These are phyloP conservation scores for Dryoscopus gambensis DNA, from an alignment of 2,113 vertebrate species.

Conservation along the genomic window DNA sequence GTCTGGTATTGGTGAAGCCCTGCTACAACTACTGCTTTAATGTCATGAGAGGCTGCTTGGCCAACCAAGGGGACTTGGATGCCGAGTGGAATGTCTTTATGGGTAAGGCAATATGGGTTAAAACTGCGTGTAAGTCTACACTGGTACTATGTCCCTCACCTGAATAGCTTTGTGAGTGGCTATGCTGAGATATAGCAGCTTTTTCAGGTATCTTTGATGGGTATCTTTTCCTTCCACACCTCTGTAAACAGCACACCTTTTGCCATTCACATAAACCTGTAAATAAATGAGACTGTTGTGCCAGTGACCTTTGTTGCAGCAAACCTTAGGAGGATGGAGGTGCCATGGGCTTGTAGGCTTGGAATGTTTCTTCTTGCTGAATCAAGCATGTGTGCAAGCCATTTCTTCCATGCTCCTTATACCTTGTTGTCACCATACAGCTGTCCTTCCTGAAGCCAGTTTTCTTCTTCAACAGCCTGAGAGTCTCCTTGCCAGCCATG, in stretches of 20 bases:
- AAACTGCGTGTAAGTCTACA: rapidly evolving
- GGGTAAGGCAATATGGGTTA: constrained; percentile 73
- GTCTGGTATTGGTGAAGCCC: constrained; percentile 89
- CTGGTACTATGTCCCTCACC: background rate
- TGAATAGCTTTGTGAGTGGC: background rate
- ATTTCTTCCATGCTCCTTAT: background rate
- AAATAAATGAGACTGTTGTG: background rate
- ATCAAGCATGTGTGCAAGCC: background rate
- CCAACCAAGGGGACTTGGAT: constrained; percentile 94
- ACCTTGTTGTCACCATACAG: background rate
- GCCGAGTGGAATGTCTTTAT: constrained; percentile 96
- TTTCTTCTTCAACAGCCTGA: background rate
- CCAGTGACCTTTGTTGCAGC: background rate
- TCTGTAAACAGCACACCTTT: background rate
- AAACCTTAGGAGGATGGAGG: background rate
- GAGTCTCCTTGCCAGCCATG: background rate
- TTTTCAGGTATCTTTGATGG: background rate
- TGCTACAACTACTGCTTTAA: constrained; percentile 98
- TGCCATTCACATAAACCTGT: background rate
- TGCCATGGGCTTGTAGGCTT: background rate
- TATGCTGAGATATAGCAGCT: background rate
- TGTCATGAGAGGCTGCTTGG: constrained; percentile 94
- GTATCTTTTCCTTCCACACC: background rate
- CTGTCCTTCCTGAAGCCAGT: background rate
- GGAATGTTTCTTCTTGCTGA: background rate